These are phyloP conservation scores for Tokudaia tokunoshimensis DNA, from an alignment of 2,797 vertebrate species.

Conservation along the genomic window DNA sequence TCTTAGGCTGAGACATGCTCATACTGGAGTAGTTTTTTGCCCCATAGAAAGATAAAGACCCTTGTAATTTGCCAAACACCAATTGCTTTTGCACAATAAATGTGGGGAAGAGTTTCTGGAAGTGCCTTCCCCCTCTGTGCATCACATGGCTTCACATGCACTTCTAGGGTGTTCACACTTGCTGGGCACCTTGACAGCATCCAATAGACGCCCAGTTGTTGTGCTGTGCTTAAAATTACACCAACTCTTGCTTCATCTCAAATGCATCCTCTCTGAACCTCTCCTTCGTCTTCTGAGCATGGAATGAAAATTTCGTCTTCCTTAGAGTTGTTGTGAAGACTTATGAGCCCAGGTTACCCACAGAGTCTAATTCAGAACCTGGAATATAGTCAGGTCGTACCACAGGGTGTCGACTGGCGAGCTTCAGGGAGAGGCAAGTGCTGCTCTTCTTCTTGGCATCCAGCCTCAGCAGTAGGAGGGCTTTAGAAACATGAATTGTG, in stretches of 20 bases:
- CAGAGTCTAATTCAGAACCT: background rate
- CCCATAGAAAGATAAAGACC: fast-evolving
- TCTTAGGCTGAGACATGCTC: background rate
- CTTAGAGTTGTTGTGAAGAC: background rate
- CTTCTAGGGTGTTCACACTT: background rate
- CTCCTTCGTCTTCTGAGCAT: background rate
- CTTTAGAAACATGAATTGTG: background rate
- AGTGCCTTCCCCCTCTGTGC: background rate
- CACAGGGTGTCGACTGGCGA: background rate
- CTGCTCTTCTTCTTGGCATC: background rate
- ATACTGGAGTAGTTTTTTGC: background rate
- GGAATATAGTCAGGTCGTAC: background rate
- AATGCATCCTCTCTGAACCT: background rate
- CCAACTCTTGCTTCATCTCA: background rate
- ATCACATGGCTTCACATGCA: no score
- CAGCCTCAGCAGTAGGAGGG: background rate
- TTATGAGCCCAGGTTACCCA: background rate
- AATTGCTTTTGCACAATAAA: background rate
- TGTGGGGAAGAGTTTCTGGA: background rate
- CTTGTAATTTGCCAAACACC: background rate
- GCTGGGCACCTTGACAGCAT: no score
- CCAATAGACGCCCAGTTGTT: fast-evolving
- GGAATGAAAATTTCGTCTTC: no score
- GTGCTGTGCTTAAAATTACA: background rate
- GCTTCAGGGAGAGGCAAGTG: background rate